A percentile compares a stretch with the other conserved stretches of the same genome.
These are phyloP conservation scores for Babylonia areolata DNA, from an alignment of 1,140 invertebrate genomes.

Conservation along the genomic window DNA sequence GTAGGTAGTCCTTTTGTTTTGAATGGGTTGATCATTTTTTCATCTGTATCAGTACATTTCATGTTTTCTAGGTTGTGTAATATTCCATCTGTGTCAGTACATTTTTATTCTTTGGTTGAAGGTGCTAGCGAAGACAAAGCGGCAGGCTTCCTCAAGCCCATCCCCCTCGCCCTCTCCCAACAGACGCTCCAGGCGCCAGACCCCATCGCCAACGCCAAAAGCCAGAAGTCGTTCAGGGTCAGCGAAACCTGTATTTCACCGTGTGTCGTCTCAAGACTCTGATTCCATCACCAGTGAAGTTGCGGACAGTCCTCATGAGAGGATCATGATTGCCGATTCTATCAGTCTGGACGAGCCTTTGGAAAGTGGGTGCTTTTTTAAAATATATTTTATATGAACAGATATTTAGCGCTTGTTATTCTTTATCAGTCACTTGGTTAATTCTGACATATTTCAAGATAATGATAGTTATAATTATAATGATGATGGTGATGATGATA, in stretches of 20 bases:
- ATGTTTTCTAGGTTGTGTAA: too few relatives aligned
- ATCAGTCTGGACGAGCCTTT: conserved; percentile 45
- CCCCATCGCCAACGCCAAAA: neutral
- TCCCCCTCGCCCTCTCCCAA: neutral
- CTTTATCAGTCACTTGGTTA: too few relatives aligned
- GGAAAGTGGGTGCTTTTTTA: conserved; percentile 46
- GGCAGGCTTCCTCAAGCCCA: neutral
- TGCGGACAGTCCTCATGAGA: conserved; percentile 45
- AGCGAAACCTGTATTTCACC: conserved; percentile 33
- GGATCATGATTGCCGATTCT: conserved; percentile 43
- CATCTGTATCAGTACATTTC: too few relatives aligned
- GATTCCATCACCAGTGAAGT: conserved; percentile 55
- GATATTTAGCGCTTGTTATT: too few relatives aligned
- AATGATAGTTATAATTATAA: too few relatives aligned
- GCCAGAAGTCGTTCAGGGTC: conserved; percentile 12
- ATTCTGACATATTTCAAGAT: too few relatives aligned
- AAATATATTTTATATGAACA: too few relatives aligned
- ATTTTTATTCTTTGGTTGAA: neutral
- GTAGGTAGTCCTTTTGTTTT: too few relatives aligned
- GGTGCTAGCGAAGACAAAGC: neutral
- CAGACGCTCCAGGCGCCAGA: conserved; percentile 23
- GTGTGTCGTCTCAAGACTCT: conserved; percentile 47
- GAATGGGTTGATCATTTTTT: too few relatives aligned
- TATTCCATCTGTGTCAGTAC: neutral
- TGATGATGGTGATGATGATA: too few relatives aligned